A percentile compares a stretch with the other conserved stretches of the same genome.
Conservation (phyloP, 2,113 vertebrate genomes). For the Onychostoma macrolepis region DNA sequence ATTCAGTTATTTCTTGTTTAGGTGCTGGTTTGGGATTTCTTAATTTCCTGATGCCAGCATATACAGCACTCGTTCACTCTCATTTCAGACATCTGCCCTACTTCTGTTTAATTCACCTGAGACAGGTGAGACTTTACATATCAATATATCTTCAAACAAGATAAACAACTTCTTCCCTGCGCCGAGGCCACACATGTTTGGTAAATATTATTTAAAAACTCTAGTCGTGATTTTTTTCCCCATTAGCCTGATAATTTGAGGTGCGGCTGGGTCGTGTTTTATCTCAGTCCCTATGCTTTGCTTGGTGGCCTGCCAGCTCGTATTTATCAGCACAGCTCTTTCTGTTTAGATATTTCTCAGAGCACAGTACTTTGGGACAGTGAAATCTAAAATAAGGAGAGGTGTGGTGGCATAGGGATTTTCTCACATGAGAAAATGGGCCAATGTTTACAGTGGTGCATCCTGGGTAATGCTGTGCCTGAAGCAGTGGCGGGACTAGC, state of each 20-base stretch:
- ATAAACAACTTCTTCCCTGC: constrained; percentile 29
- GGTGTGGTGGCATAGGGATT: constrained; percentile 35
- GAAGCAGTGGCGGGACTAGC: constrained; percentile 29
- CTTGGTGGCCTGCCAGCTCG: constrained; percentile 46
- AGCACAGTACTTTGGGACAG: constrained; percentile 30
- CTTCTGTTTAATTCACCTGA: constrained; percentile 21
- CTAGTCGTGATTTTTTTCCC: constrained; percentile 6
- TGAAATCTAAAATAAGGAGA: constrained; percentile 42
- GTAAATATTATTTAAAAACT: constrained; percentile 18
- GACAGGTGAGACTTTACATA: constrained; percentile 17
- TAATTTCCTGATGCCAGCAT: neutral
- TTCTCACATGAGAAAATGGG: constrained; percentile 18
- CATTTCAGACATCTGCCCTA: constrained; percentile 15
- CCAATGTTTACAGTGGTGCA: constrained; percentile 7
- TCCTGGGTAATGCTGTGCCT: constrained; percentile 22
- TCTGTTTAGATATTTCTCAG: constrained; percentile 52
- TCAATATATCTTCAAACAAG: constrained; percentile 12
- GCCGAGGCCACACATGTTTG: constrained; percentile 14
- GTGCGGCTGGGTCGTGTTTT: constrained; percentile 34
- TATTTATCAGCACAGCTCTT: constrained; percentile 32
- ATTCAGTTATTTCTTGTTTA: neutral
- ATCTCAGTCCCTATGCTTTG: constrained; percentile 37
- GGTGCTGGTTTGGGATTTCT: neutral
- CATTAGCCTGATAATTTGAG: constrained; percentile 40
- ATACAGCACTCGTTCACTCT: constrained; percentile 2